A percentile compares a stretch with the other conserved stretches of the same genome.
Conservation (phyloP, 2,797 vertebrate genomes). For the Danio albolineatus region DNA sequence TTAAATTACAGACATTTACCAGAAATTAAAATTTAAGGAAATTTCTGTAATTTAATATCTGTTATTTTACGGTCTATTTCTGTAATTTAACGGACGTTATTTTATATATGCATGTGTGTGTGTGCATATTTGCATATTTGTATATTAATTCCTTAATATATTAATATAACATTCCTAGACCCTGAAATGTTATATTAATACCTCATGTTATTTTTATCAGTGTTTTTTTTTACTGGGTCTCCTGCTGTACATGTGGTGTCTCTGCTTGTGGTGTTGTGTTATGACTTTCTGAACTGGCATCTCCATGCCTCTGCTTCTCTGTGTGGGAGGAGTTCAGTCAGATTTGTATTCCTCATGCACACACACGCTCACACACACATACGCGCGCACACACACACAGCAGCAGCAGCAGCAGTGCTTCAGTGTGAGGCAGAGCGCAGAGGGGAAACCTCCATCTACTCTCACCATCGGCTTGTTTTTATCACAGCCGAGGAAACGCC, state of each 20-base stretch:
- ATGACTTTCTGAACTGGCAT: constrained; percentile 18
- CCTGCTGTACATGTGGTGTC: background rate
- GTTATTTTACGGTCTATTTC: no score
- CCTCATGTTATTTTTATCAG: background rate
- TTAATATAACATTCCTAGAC: no score
- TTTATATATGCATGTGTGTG: no score
- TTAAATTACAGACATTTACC: no score
- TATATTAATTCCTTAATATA: no score
- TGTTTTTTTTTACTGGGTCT: background rate
- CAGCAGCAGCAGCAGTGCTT: constrained; percentile 31
- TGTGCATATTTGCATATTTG: no score
- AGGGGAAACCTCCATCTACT: constrained; percentile 37
- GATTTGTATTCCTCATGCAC: constrained; percentile 45
- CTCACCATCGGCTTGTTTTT: constrained; percentile 22
- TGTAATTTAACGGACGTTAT: no score
- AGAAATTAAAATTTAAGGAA: no score
- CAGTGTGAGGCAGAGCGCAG: constrained; percentile 27
- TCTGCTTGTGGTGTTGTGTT: background rate
- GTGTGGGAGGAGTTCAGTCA: constrained; percentile 51
- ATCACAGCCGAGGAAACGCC: constrained; percentile 30
- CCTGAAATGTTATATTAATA: no score
- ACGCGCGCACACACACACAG: constrained; percentile 26
- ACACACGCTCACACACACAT: constrained; percentile 33
- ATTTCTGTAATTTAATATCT: no score
- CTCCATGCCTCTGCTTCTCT: constrained; percentile 23